Conservation (phyloP, 2,113 vertebrate genomes). For the Oriolus oriolus region DNA sequence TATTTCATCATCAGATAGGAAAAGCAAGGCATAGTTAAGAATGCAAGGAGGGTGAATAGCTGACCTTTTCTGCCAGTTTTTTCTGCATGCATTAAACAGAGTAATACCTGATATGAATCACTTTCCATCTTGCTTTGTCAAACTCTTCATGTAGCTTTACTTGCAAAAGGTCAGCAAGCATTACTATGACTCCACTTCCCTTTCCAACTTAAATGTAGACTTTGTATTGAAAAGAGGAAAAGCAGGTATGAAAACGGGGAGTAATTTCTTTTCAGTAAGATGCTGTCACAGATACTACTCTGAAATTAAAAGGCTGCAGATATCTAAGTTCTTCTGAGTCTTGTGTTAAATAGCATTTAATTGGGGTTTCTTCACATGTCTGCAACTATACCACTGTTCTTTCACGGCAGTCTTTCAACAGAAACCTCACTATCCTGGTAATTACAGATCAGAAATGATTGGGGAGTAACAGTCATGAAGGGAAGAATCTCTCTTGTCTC, state of each 20-base stretch:
- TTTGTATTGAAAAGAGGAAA: background rate
- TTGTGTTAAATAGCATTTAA: background rate
- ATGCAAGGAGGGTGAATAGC: background rate
- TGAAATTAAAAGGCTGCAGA: background rate
- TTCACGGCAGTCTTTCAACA: background rate
- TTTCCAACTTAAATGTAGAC: background rate
- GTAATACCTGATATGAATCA: constrained; percentile 3
- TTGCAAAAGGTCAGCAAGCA: constrained; percentile 46
- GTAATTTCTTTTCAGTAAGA: background rate
- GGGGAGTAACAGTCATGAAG: background rate
- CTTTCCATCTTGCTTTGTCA: constrained; percentile 25
- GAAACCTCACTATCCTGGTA: background rate
- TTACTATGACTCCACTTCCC: background rate
- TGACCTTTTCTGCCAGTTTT: constrained; percentile 40
- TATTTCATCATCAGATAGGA: background rate
- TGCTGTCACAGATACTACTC: background rate
- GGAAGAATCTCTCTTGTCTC: background rate
- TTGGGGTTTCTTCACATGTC: background rate
- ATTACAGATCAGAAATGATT: background rate
- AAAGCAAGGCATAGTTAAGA: background rate
- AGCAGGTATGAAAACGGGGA: background rate
- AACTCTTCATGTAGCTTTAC: constrained; percentile 15
- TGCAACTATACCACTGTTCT: background rate
- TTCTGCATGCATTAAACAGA: background rate
- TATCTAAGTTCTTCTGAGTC: background rate